These are phyloP conservation scores for Scaptomyza pallida DNA, from an alignment of 1,140 invertebrate genomes.

Conservation along the genomic window DNA sequence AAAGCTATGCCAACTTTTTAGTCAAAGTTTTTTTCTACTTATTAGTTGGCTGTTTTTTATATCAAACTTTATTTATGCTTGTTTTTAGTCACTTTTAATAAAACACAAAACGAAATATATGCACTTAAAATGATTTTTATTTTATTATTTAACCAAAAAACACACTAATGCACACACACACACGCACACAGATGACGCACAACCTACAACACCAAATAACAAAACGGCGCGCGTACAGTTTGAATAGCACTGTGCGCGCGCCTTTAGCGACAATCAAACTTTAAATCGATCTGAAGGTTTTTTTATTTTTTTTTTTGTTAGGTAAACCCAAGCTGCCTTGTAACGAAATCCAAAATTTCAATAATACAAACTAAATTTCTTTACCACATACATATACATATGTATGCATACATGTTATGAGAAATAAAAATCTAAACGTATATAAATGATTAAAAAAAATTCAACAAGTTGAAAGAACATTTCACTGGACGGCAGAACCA, in stretches of 20 bases:
- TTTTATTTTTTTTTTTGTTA: conserved; percentile 38
- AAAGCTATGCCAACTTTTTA: conserved; percentile 59
- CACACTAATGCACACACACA: conserved; percentile 37
- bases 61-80: conserved; percentile 67
- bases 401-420: conserved; percentile 50
- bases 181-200: conserved; percentile 63
- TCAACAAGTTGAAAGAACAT: conserved; percentile 70
- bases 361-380: conserved; percentile 35
- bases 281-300: neutral
- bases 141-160: conserved; percentile 28
- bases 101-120: too few relatives aligned
- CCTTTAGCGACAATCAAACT: conserved; percentile 57
- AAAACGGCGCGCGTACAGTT: conserved; percentile 33
- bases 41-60: conserved; percentile 42
- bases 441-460: conserved; percentile 46
- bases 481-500: conserved; percentile 83
- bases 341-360: conserved; percentile 76
- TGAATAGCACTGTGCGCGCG: conserved; percentile 25
- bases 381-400: conserved; percentile 24
- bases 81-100: conserved; percentile 68
- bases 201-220: conserved; percentile 76
- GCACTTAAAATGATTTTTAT: conserved; percentile 49
- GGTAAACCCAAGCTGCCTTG: conserved; percentile 71
- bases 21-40: conserved; percentile 54
- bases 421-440: conserved; percentile 42